phyloP scores from a whole-genome alignment of 2,797 vertebrate species.

The Taeniopygia guttata region DNA sequence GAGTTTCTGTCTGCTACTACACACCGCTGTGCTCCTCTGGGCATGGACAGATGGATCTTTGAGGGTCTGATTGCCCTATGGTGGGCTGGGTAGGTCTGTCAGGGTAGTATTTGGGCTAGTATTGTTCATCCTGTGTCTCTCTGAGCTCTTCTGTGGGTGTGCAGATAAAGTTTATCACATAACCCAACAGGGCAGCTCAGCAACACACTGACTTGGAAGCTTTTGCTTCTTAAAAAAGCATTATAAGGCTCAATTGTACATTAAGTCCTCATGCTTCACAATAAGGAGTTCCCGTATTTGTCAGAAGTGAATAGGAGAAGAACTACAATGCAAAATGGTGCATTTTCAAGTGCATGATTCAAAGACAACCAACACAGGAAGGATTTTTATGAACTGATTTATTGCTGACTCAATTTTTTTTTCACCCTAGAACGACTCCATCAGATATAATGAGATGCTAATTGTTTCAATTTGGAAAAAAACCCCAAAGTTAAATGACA shows the following conservation, averaged over 20 bases:
- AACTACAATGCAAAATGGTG: neutral
- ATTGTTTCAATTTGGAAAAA: neutral
- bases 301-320: neutral
- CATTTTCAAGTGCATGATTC: neutral
- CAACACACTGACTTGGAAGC: neutral
- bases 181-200: neutral
- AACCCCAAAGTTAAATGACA: fast-evolving
- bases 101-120: neutral
- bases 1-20: neutral
- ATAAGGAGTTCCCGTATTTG: neutral
- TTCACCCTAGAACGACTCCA: neutral
- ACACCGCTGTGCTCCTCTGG: neutral
- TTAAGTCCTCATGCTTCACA: neutral
- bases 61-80: neutral
- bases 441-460: neutral
- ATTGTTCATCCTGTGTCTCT: neutral
- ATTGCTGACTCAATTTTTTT: neutral
- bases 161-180: neutral
- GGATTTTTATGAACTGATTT: neutral
- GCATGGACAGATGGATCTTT: neutral
- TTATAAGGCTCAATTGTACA: neutral
- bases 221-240: neutral
- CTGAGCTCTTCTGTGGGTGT: neutral
- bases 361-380: neutral
- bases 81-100: neutral